A percentile compares a stretch with the other conserved stretches of the same genome.
These are phyloP conservation scores for Paracentrotus lividus DNA, from an alignment of 53 echinoderm and acorn worm genomes.

Conservation along the genomic window DNA sequence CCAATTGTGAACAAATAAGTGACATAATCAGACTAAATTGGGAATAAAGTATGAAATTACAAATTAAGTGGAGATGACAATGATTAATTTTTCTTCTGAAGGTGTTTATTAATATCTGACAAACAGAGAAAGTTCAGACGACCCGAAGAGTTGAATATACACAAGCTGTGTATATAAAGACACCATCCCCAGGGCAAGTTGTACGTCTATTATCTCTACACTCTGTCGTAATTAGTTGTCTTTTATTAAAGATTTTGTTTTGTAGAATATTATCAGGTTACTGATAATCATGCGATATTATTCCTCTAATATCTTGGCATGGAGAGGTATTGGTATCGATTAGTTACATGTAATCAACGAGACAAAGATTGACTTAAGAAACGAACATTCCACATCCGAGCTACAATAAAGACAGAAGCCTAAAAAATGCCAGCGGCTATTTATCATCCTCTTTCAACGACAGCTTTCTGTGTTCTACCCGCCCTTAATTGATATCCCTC, in stretches of 20 bases:
- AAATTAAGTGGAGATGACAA: not conserved
- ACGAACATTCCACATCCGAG: constrained; percentile 27
- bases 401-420: constrained; percentile 20
- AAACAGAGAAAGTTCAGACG: not conserved
- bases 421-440: constrained; percentile 33
- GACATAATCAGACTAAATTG: not conserved
- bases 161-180: not conserved
- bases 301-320: constrained; percentile 61
- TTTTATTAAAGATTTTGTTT: constrained; percentile 21
- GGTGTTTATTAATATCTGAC: not conserved
- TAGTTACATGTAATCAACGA: not conserved
- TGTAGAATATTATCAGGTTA: constrained; percentile 48
- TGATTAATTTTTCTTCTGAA: not conserved
- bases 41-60: not conserved
- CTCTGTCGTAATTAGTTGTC: constrained; percentile 17
- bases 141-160: not conserved
- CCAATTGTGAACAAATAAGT: too few relatives aligned
- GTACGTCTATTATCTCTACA: not conserved
- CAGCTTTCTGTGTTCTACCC: not conserved
- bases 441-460: constrained; percentile 31
- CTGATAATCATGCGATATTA: constrained; percentile 58
- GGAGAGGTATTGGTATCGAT: constrained; percentile 19
- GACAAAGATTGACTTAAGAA: constrained; percentile 51
- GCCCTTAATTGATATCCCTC: constrained; percentile 43
- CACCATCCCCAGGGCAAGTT: not conserved